Conservation (phyloP, 2,113 vertebrate genomes). For the Cisticola juncidis region DNA sequence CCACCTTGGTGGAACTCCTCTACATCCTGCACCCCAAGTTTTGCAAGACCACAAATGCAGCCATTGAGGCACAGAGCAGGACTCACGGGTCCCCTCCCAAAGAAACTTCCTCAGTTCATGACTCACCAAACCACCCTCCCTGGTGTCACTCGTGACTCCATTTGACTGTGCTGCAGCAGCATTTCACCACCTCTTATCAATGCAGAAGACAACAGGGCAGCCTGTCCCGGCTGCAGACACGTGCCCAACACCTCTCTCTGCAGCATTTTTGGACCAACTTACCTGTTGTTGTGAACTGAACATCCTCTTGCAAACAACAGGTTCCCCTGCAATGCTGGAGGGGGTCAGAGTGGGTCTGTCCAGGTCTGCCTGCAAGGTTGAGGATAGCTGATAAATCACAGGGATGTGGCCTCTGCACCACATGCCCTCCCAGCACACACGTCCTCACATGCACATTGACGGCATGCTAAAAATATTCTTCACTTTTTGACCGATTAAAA, state of each 20-base stretch:
- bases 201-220: not conserved
- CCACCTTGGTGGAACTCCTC: accelerated
- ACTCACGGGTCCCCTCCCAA: not conserved
- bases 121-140: not conserved
- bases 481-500: conserved; percentile 1
- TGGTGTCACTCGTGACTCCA: not conserved
- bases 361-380: not conserved
- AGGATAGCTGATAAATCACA: not conserved
- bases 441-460: not conserved
- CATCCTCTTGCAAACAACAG: not conserved
- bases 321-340: not conserved
- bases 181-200: not conserved
- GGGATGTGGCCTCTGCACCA: not conserved
- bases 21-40: not conserved
- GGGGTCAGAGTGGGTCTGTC: not conserved
- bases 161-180: not conserved
- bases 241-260: accelerated
- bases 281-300: not conserved
- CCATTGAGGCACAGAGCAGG: not conserved
- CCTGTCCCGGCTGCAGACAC: accelerated
- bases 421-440: not conserved
- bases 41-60: accelerated
- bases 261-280: not conserved
- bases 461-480: not conserved
- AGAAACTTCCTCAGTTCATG: not conserved